Evolutionary conservation across 2,113 vertebrate species (phyloP).

Genomic region (Pristiophorus japonicus): DNA sequence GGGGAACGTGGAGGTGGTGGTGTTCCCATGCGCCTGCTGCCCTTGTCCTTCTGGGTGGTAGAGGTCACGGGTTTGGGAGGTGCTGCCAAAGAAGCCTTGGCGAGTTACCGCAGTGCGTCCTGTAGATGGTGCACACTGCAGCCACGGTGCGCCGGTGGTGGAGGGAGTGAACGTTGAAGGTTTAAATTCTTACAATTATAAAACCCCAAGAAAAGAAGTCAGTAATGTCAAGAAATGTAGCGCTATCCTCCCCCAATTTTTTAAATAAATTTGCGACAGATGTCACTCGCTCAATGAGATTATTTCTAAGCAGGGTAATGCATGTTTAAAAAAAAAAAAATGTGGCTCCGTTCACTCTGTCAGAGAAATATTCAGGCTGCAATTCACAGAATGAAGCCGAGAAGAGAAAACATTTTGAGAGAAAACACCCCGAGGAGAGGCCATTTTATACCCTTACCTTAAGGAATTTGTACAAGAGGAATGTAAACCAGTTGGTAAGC

Average conservation of each 20-base stretch:
- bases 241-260: conserved; percentile 39
- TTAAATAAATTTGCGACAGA: conserved; percentile 39
- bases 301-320: conserved; percentile 48
- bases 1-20: neutral
- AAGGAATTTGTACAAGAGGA: conserved; percentile 80
- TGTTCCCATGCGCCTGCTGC: neutral
- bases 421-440: conserved; percentile 46
- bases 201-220: conserved; percentile 44
- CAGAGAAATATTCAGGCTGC: conserved; percentile 41
- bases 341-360: conserved; percentile 48
- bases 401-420: conserved; percentile 48
- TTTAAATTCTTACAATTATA: conserved; percentile 20
- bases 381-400: neutral
- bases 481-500: conserved; percentile 85
- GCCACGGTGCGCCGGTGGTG: neutral
- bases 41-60: neutral
- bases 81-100: neutral
- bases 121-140: neutral
- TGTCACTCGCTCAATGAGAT: conserved; percentile 46
- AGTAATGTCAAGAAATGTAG: conserved; percentile 42
- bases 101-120: too few species aligned
- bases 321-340: conserved; percentile 35
- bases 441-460: conserved; percentile 63
- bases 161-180: neutral
- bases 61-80: neutral